phyloP scores from a whole-genome alignment of 2,888 invertebrate genomes.

The Eulithis prunata region DNA sequence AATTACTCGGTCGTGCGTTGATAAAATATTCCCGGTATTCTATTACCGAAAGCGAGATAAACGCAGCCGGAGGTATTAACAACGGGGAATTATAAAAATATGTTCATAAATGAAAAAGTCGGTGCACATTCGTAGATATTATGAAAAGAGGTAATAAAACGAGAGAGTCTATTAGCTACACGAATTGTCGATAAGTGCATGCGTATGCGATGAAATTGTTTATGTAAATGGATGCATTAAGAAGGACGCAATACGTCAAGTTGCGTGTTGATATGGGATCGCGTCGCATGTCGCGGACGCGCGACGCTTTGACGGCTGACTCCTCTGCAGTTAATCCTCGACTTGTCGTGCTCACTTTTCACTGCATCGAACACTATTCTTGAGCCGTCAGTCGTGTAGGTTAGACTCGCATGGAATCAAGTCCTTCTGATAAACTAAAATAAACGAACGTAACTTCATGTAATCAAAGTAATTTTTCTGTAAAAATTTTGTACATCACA shows the following conservation, averaged over 20 bases:
- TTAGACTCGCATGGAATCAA: slow-evolving; percentile 49
- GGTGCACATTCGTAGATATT: slow-evolving; percentile 32
- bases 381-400: slow-evolving; percentile 54
- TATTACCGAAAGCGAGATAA: slow-evolving; percentile 82
- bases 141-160: slow-evolving; percentile 38
- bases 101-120: slow-evolving; percentile 30
- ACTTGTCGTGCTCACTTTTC: slow-evolving; percentile 59
- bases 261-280: slow-evolving; percentile 75
- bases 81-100: slow-evolving; percentile 50
- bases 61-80: slow-evolving; percentile 72
- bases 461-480: too few relatives aligned
- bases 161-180: slow-evolving; percentile 46
- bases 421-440: too few relatives aligned
- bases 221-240: slow-evolving; percentile 69
- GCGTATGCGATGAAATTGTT: slow-evolving; percentile 55
- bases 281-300: slow-evolving; percentile 49
- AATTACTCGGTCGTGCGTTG: slow-evolving; percentile 84
- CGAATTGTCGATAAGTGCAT: slow-evolving; percentile 41
- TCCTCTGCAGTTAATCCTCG: slow-evolving; percentile 59
- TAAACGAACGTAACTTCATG: too few relatives aligned
- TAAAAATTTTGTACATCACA: too few relatives aligned
- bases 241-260: slow-evolving; percentile 68
- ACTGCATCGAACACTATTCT: slow-evolving; percentile 48
- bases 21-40: slow-evolving; percentile 82
- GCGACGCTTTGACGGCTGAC: slow-evolving; percentile 43